Conservation (phyloP, 2,113 vertebrate species). For the Pachypanchax playfairii region DNA sequence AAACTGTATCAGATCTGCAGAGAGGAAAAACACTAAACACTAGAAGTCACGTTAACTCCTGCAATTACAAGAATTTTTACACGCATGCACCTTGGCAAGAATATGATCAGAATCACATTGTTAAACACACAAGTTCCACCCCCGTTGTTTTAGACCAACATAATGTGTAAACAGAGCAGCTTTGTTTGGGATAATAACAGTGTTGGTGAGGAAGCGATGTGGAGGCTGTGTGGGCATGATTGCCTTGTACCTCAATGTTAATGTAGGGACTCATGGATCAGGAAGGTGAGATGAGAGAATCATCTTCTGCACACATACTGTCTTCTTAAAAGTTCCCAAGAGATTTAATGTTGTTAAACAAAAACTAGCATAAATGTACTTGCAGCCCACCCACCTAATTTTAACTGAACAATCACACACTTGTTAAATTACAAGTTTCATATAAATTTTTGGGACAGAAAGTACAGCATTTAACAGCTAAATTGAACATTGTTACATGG, state of each 20-base stretch:
- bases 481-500: no score
- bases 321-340: constrained; percentile 6
- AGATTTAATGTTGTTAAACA: constrained; percentile 15
- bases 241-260: constrained; percentile 39
- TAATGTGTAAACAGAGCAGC: constrained; percentile 13
- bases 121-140: constrained; percentile 15
- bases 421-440: constrained; percentile 15
- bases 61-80: background rate
- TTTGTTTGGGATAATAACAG: constrained; percentile 66
- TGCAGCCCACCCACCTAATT: constrained; percentile 10
- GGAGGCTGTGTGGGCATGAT: constrained; percentile 45
- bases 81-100: background rate
- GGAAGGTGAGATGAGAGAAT: constrained; percentile 25
- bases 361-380: background rate
- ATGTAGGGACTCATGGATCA: constrained; percentile 28
- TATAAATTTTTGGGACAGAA: background rate
- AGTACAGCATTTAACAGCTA: background rate
- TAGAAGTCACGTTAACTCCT: background rate
- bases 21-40: background rate
- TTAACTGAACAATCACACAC: background rate
- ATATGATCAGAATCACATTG: background rate
- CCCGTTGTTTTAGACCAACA: constrained; percentile 25
- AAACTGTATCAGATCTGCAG: constrained; percentile 1
- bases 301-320: constrained; percentile 9
- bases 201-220: constrained; percentile 31